Evolutionary conservation across 2,888 invertebrate genomes (phyloP), one percentile per base, ranked within the genome.

Genomic region (Tenthredo mesomela): DNA sequence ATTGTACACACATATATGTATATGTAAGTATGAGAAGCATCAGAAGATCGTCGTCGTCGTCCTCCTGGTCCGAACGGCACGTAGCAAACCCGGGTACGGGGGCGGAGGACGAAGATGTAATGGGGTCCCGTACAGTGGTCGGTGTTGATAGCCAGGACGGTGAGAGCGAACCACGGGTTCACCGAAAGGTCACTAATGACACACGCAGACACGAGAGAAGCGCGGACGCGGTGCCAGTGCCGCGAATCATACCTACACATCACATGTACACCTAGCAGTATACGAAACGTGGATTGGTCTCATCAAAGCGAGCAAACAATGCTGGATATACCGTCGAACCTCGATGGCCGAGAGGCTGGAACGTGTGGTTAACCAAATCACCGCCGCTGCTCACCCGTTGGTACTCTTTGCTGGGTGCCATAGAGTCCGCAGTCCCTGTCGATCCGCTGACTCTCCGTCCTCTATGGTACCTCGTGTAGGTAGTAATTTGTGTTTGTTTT

Each of bases 241-340:
- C 47, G 77, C 77, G 84, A 43, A 84, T 85, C 85, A 85, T 86
- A 87, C 83, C 82, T 84, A 73, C 73, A 82, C 73, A 82, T 83
- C 70, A 54, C 65, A 83, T 84, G 85, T 84, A 73, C 84, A 84
- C 86, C 77, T 86, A 88, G 86, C 87, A 87, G 50, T 80, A 88
- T 88, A 89, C 88, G 88, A 90, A 89, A 90, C 91, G 91, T 90
- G 93, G 92, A 93, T 93, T 93, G 92, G 92, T 92, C 92, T 93
- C 93, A 92, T 93, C 93, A 93, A 93, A 93, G 92, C 91, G 91
- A 92, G 91, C 92, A 93, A 93, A 93, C 92, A 93, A 93, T 92
- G 90, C 88, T 89, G 91, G 89, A 92, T 91, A 92, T 91, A 91
- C 92, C 91, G 90, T 89, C 91, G 92, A 91, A 90, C 90, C 90